Percentiles rank a stretch among this genome's conserved stretches.
phyloP scores from a whole-genome alignment of 2,113 vertebrate genomes.

The Crotalus viridis region DNA sequence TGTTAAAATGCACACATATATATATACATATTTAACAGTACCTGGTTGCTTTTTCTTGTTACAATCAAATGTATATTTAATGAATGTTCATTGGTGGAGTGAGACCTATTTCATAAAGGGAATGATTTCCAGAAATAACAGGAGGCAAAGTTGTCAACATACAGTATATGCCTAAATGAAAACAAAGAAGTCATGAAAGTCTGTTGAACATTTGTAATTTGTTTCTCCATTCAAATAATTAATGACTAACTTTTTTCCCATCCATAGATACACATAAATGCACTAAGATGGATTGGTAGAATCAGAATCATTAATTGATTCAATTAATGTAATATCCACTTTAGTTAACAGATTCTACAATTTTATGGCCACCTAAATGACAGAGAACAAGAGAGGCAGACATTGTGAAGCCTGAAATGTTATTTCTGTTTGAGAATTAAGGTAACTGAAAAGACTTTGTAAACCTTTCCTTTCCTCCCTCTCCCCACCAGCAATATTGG shows the following conservation, averaged over 20 bases:
- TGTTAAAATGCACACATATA: neutral
- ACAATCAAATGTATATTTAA: neutral
- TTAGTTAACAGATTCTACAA: neutral
- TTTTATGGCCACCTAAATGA: neutral
- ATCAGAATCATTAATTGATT: neutral
- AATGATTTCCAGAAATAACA: neutral
- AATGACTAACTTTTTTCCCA: neutral
- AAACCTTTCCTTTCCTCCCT: neutral
- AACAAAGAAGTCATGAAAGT: neutral
- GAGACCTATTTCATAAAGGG: neutral
- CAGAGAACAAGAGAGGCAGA: neutral
- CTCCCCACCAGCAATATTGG: neutral
- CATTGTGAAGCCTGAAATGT: neutral
- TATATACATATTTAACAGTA: neutral
- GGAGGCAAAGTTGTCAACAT: neutral
- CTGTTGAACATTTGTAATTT: neutral
- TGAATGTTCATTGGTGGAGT: neutral
- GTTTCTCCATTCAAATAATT: neutral
- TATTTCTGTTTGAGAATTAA: neutral
- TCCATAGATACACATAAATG: neutral
- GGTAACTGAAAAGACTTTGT: neutral
- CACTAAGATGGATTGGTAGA: neutral
- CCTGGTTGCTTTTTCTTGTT: neutral
- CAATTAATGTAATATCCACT: neutral
- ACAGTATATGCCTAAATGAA: neutral